A percentile compares a stretch with the other conserved stretches of the same genome.
Conservation (phyloP, 2,888 invertebrate genomes). For the Cordylochernes scorpioides region DNA sequence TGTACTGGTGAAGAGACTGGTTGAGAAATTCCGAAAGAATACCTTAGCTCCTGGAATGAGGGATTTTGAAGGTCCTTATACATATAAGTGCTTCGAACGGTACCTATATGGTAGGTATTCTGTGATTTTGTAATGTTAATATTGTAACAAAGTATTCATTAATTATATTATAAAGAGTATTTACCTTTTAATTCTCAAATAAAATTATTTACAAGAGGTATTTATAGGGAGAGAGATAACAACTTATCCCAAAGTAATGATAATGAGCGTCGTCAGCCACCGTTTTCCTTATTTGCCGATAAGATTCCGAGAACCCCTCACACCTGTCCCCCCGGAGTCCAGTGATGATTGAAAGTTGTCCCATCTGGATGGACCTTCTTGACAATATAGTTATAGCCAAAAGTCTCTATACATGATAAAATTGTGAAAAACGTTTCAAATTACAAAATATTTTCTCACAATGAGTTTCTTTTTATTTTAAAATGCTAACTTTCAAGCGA, state of each 20-base stretch:
- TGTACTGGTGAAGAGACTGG: conserved; percentile 48
- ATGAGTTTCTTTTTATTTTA: too few species aligned
- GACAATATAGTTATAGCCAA: too few species aligned
- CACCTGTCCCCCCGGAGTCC: too few species aligned
- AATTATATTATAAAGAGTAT: conserved; percentile 1
- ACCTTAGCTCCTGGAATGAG: conserved; percentile 36
- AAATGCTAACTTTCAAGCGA: too few species aligned
- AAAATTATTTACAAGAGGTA: too few species aligned
- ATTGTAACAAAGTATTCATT: background rate
- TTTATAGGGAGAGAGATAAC: too few species aligned
- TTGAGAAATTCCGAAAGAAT: conserved; percentile 52
- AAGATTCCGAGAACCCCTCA: conserved; percentile 2
- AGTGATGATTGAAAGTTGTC: too few species aligned
- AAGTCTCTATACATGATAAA: too few species aligned
- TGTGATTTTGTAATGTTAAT: background rate
- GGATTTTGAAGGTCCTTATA: conserved; percentile 26
- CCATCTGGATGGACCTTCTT: too few species aligned
- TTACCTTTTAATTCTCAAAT: conserved; percentile 12
- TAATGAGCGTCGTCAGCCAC: conserved; percentile 44
- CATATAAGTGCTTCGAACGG: conserved; percentile 40
- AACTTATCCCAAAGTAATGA: too few species aligned
- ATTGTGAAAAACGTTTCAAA: too few species aligned
- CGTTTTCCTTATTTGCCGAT: conserved; percentile 18
- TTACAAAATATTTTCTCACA: too few species aligned
- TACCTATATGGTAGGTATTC: conserved; percentile 40